These are phyloP conservation scores for Symphodus melops DNA, from an alignment of 2,113 vertebrate genomes.

Conservation along the genomic window DNA sequence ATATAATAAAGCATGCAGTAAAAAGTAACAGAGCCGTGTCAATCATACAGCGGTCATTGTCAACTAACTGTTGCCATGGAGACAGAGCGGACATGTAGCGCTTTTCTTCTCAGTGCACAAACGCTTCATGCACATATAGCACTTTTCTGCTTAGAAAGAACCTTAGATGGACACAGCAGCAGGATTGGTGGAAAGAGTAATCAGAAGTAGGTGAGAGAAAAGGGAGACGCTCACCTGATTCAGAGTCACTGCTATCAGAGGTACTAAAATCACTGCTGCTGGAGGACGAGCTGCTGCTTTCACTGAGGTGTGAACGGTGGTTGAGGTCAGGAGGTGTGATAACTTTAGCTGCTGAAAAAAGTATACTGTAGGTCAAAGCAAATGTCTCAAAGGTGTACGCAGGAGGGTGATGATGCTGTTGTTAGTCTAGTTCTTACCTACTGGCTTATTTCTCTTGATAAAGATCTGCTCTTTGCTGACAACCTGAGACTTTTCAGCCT, in stretches of 20 bases:
- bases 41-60: no score
- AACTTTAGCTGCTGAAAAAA: constrained; percentile 69
- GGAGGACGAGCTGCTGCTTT: constrained; percentile 77
- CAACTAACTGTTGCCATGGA: no score
- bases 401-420: neutral
- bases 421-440: constrained; percentile 69
- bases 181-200: neutral
- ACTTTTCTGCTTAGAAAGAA: no score
- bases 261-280: constrained; percentile 77
- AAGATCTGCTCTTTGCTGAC: constrained; percentile 72
- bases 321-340: constrained; percentile 17
- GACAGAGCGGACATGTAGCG: no score
- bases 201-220: neutral
- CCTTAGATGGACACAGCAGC: no score
- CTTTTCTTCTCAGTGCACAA: no score
- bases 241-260: constrained; percentile 87
- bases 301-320: constrained; percentile 77
- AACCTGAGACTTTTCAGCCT: constrained; percentile 74
- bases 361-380: neutral
- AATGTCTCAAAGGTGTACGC: neutral
- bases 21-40: no score
- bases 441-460: constrained; percentile 75
- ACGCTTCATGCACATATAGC: no score
- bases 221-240: constrained; percentile 86
- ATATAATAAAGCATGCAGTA: no score